Conservation (phyloP, 2,113 vertebrate genomes). For the Recurvirostra avosetta region DNA sequence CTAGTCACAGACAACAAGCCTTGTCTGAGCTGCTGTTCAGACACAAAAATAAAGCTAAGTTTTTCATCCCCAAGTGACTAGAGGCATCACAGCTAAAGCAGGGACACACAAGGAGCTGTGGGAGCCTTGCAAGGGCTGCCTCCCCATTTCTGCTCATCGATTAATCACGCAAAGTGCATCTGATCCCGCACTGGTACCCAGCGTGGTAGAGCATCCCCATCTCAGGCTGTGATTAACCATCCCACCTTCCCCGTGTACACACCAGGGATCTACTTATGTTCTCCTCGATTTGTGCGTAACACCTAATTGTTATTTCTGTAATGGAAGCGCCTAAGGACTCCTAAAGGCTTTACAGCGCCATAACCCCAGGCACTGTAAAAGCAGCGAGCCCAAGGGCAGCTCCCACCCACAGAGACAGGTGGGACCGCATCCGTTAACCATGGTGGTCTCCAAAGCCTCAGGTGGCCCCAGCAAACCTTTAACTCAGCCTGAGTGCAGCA, state of each 20-base stretch:
- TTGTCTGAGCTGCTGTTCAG: conserved; percentile 16
- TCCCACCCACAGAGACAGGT: neutral
- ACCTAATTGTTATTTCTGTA: neutral
- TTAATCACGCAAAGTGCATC: neutral
- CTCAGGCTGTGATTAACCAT: neutral
- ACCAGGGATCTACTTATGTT: neutral
- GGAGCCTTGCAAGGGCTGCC: neutral
- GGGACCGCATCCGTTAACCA: neutral
- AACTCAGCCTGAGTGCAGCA: neutral
- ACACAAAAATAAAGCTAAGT: neutral
- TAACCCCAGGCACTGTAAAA: neutral
- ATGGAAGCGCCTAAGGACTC: neutral
- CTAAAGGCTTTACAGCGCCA: neutral
- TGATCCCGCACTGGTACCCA: neutral
- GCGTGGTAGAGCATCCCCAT: neutral
- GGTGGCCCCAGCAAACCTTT: neutral
- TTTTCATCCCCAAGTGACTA: neutral
- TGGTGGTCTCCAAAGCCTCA: neutral
- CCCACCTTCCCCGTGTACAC: neutral
- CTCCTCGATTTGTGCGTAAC: fast-evolving
- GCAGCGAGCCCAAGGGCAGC: neutral
- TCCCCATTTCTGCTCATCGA: neutral
- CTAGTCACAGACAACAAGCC: neutral
- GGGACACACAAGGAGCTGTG: neutral
- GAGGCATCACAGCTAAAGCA: neutral